Conservation (phyloP, 2,888 invertebrate species). For the Chironomus tentans region DNA sequence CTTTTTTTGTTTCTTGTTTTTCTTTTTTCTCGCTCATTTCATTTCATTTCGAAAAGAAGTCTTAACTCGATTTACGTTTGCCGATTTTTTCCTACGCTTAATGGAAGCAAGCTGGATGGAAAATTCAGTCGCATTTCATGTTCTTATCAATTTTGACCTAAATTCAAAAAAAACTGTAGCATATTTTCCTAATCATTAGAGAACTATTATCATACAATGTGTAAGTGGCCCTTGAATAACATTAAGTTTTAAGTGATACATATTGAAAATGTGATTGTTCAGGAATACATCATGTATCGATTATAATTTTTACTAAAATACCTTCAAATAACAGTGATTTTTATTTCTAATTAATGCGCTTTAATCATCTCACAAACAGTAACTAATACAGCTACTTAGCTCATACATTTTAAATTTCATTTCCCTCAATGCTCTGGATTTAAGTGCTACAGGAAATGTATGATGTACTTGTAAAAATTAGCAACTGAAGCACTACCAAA, state of each 20-base stretch:
- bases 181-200: neutral
- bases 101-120: neutral
- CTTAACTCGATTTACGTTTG: neutral
- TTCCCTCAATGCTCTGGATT: neutral
- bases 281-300: too few relatives aligned
- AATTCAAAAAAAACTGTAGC: neutral
- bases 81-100: too few relatives aligned
- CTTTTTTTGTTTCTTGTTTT: neutral
- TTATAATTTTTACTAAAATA: too few relatives aligned
- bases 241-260: too few relatives aligned
- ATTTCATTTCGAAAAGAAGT: neutral
- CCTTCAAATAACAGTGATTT: too few relatives aligned
- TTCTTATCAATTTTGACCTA: neutral
- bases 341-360: neutral
- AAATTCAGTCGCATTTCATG: neutral
- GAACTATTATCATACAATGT: neutral
- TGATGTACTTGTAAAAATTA: too few relatives aligned
- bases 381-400: too few relatives aligned
- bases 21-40: neutral
- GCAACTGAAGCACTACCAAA: too few relatives aligned
- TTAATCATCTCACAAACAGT: neutral
- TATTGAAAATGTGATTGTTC: too few relatives aligned
- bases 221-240: neutral
- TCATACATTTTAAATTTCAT: neutral
- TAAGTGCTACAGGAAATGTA: too few relatives aligned